Conservation (phyloP, 2,113 vertebrate species). For the Sclerurus mexicanus region DNA sequence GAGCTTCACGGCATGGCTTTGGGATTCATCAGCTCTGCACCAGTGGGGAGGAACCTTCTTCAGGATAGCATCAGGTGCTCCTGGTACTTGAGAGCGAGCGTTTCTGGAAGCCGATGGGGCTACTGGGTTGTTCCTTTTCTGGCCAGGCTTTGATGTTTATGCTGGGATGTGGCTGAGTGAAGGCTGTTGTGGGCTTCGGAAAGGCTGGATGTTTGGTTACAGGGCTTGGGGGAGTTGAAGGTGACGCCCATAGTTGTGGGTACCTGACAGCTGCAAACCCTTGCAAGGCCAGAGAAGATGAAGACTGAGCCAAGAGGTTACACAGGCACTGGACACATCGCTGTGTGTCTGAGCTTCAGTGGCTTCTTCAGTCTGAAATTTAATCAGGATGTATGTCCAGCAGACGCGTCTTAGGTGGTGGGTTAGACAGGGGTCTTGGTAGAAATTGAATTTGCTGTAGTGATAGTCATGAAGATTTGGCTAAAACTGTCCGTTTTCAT, state of each 20-base stretch:
- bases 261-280: accelerated
- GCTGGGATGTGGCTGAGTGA: accelerated
- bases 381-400: background rate
- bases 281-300: background rate
- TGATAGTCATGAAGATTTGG: too few species aligned
- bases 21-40: background rate
- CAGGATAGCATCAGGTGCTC: background rate
- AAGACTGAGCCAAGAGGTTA: background rate
- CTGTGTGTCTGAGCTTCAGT: background rate
- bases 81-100: accelerated
- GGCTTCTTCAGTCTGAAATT: background rate
- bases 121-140: background rate
- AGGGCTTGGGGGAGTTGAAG: background rate
- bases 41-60: background rate
- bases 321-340: background rate
- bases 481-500: too few species aligned
- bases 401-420: background rate
- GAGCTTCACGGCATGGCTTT: background rate
- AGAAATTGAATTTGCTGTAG: too few species aligned
- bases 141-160: background rate
- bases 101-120: background rate
- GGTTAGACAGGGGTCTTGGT: too few species aligned
- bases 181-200: background rate
- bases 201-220: background rate
- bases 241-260: background rate